A percentile compares a stretch with the other conserved stretches of the same genome.
phyloP scores from a whole-genome alignment of 2,113 vertebrate genomes.

The Leptosomus discolor region DNA sequence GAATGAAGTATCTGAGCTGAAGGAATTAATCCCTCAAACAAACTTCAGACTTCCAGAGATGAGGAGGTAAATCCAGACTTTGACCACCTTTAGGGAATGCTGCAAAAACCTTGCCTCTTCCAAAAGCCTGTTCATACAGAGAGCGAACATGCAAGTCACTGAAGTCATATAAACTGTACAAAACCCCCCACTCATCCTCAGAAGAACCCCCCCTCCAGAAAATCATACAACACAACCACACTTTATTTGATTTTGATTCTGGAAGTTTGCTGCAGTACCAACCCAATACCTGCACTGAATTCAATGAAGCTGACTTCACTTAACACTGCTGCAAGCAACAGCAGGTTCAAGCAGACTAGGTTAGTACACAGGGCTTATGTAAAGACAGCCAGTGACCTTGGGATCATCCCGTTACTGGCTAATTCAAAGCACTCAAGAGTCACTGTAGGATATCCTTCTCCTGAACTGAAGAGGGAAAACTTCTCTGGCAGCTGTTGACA shows the following conservation, averaged over 20 bases:
- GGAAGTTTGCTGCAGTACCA: neutral
- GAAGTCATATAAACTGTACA: neutral
- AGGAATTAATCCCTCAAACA: neutral
- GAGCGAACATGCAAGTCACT: neutral
- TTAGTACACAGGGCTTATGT: neutral
- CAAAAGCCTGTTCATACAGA: neutral
- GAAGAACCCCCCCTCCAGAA: neutral
- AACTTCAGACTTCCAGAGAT: neutral
- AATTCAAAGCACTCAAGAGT: neutral
- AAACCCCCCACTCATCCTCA: fast-evolving
- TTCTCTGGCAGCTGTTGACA: neutral
- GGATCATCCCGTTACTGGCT: neutral
- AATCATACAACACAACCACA: neutral
- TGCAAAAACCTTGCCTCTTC: neutral
- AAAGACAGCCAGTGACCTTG: neutral
- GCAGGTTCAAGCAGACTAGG: neutral
- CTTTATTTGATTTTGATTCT: neutral
- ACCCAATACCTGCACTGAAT: neutral
- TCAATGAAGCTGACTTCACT: neutral
- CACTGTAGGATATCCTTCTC: neutral
- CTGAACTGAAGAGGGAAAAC: neutral
- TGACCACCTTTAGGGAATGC: neutral
- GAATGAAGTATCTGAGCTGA: neutral
- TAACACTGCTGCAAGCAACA: neutral
- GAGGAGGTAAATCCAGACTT: neutral